Conservation (phyloP, 2,888 invertebrate genomes). For the Eupeodes luniger region DNA sequence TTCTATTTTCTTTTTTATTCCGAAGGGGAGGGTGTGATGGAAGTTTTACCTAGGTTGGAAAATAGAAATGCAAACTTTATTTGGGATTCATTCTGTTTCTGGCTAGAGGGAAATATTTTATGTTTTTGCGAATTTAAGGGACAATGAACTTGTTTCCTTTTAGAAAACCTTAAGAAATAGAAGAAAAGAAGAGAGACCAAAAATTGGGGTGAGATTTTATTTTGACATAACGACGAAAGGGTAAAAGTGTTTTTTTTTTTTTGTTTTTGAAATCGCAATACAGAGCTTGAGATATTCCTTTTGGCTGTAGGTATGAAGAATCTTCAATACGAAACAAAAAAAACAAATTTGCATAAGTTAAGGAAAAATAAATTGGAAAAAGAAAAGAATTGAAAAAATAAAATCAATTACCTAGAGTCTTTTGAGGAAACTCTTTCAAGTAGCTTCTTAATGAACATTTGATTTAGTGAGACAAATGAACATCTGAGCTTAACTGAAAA, state of each 20-base stretch:
- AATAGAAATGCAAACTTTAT: constrained; percentile 13
- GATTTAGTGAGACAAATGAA: no score
- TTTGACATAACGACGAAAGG: not conserved
- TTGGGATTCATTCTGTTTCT: not conserved
- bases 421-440: no score
- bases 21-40: not conserved
- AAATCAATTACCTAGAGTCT: no score
- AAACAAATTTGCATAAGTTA: no score
- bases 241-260: not conserved
- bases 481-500: no score
- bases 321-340: no score
- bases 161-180: no score
- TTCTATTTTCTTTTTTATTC: constrained; percentile 22
- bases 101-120: not conserved
- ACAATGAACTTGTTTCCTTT: constrained; percentile 10
- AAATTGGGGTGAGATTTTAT: not conserved
- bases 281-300: no score
- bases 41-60: not conserved
- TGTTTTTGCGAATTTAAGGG: not conserved
- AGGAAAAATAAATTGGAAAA: no score
- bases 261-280: not conserved
- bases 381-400: no score
- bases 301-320: no score
- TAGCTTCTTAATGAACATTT: no score
- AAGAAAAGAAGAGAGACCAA: not conserved